These are phyloP conservation scores for Cotesia chilonis DNA, from an alignment of 1,140 invertebrate genomes.

Conservation along the genomic window DNA sequence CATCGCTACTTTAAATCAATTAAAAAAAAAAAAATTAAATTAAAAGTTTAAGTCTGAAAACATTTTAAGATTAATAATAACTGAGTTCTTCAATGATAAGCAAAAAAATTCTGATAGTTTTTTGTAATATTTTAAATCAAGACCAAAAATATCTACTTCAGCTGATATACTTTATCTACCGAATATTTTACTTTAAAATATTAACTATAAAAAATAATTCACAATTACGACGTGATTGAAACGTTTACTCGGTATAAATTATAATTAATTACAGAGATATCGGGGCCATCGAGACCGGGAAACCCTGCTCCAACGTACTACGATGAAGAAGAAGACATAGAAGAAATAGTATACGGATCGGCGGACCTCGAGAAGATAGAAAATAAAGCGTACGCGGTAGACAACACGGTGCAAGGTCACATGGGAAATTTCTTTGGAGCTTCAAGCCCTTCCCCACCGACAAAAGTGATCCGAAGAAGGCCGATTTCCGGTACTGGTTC, in stretches of 20 bases:
- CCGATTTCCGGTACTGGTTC: constrained; percentile 38
- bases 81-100: too few species aligned
- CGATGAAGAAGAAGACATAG: constrained; percentile 41
- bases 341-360: constrained; percentile 44
- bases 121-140: too few species aligned
- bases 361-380: constrained; percentile 50
- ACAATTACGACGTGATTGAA: too few species aligned
- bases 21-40: too few species aligned
- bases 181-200: too few species aligned
- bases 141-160: too few species aligned
- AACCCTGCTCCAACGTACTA: constrained; percentile 37
- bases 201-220: too few species aligned
- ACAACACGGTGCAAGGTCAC: constrained; percentile 49
- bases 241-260: not conserved
- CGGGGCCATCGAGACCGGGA: constrained; percentile 44
- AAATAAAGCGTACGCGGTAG: constrained; percentile 44
- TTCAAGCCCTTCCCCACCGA: constrained; percentile 45
- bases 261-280: constrained; percentile 46
- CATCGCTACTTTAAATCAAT: too few species aligned
- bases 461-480: constrained; percentile 45
- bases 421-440: constrained; percentile 37
- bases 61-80: too few species aligned
- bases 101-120: too few species aligned
- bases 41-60: too few species aligned
- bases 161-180: too few species aligned